Conservation (phyloP, 2,113 vertebrate genomes). For the Malurus cyaneus region DNA sequence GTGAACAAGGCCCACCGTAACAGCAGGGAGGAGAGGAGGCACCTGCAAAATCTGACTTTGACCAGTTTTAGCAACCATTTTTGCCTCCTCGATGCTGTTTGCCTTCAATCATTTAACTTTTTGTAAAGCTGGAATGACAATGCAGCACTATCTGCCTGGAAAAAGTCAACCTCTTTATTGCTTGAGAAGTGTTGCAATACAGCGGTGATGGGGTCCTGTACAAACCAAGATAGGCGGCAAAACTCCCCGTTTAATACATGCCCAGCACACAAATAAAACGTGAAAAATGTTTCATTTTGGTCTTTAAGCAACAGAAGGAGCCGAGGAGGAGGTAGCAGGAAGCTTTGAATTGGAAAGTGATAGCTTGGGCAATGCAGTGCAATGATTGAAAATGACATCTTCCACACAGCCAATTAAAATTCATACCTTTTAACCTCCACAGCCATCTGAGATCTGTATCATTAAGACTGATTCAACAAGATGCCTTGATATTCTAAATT, state of each 20-base stretch:
- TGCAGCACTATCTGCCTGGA: not conserved
- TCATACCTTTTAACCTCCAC: conserved; percentile 73
- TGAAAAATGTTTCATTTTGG: conserved; percentile 58
- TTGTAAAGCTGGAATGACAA: not conserved
- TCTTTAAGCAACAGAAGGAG: conserved; percentile 46
- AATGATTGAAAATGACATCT: conserved; percentile 59
- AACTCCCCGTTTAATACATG: conserved; percentile 46
- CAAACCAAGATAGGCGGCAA: conserved; percentile 38
- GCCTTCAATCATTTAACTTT: conserved; percentile 15
- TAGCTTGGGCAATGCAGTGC: conserved; percentile 14
- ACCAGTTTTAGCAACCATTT: not conserved
- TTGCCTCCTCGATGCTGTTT: not conserved
- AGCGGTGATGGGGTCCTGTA: conserved; percentile 1
- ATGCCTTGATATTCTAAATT: conserved; percentile 79
- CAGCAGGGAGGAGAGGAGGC: not conserved
- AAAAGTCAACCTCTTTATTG: conserved; percentile 51
- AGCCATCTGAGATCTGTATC: conserved; percentile 71
- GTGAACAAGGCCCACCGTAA: not conserved
- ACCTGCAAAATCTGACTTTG: not conserved
- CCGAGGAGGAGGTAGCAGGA: not conserved
- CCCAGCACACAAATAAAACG: conserved; percentile 49
- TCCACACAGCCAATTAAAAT: conserved; percentile 68
- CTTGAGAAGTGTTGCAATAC: conserved; percentile 30
- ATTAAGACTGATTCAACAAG: conserved; percentile 74
- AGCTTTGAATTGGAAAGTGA: conserved; percentile 36